Conservation (phyloP, 1,140 invertebrate genomes). For the Mizuhopecten yessoensis region DNA sequence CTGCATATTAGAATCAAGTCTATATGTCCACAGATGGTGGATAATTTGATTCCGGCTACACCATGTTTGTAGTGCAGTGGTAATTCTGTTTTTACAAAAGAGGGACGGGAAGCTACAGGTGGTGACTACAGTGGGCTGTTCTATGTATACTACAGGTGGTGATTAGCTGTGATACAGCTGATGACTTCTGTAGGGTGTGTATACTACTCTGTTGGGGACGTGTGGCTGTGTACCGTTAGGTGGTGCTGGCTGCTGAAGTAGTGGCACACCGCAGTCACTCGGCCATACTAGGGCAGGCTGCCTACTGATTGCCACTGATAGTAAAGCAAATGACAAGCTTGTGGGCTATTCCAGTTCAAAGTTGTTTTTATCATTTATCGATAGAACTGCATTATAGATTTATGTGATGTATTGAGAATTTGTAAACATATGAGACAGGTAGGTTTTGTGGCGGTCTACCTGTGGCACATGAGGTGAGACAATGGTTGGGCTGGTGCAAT, state of each 20-base stretch:
- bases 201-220: neutral
- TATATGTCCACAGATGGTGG: too few relatives aligned
- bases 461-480: neutral
- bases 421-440: conserved; percentile 38
- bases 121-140: too few relatives aligned
- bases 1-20: too few relatives aligned
- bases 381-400: conserved; percentile 30
- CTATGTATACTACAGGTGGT: neutral
- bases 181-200: neutral
- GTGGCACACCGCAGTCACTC: neutral
- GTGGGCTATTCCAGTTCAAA: conserved; percentile 37
- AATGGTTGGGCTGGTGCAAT: neutral
- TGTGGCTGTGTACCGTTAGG: neutral
- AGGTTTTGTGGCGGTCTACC: neutral
- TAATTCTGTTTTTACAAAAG: too few relatives aligned
- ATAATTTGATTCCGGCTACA: too few relatives aligned
- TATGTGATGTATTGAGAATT: conserved; percentile 39
- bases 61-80: too few relatives aligned
- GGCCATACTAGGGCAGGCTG: neutral
- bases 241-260: neutral
- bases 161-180: neutral
- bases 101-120: neutral
- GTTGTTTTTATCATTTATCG: conserved; percentile 39
- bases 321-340: conserved; percentile 38
- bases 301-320: conserved; percentile 3